phyloP scores from a whole-genome alignment of 2,797 vertebrate genomes.

The Melanogrammus aeglefinus region DNA sequence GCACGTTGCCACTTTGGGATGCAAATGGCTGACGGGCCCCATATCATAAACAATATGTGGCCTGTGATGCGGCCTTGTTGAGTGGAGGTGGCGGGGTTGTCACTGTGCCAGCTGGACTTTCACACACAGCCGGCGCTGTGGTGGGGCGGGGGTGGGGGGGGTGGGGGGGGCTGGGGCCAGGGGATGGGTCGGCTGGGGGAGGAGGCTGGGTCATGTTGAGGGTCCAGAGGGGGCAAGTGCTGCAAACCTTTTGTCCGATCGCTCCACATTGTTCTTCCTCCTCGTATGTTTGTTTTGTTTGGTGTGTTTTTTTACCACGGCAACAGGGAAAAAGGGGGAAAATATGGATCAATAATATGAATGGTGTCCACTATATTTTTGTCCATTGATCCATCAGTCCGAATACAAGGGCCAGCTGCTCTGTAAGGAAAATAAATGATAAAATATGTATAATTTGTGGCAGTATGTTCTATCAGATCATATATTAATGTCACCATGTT shows the following conservation, averaged over 20 bases:
- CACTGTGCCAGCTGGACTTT: conserved; percentile 72
- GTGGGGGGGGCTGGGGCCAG: neutral
- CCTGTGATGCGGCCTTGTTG: conserved; percentile 48
- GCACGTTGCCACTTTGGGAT: conserved; percentile 54
- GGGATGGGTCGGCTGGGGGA: conserved; percentile 35
- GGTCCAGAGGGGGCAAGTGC: conserved; percentile 56
- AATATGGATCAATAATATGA: neutral
- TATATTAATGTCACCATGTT: neutral
- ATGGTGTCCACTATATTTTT: neutral
- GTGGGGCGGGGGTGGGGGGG: conserved; percentile 46
- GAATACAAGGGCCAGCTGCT: neutral
- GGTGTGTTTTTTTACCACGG: neutral
- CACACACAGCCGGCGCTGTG: conserved; percentile 60
- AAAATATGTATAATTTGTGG: neutral
- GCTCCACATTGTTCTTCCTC: conserved; percentile 36
- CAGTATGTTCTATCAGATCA: neutral
- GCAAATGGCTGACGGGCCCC: conserved; percentile 60
- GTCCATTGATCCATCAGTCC: neutral
- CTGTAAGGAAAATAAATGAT: neutral
- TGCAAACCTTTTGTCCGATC: conserved; percentile 62
- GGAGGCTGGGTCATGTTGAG: conserved; percentile 35
- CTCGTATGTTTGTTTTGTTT: conserved; percentile 30
- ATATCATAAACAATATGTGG: conserved; percentile 67
- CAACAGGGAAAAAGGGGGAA: too few relatives aligned
- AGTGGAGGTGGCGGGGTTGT: conserved; percentile 50